phyloP scores from a whole-genome alignment of 2,888 invertebrate genomes.

The Drosophila cracens region DNA sequence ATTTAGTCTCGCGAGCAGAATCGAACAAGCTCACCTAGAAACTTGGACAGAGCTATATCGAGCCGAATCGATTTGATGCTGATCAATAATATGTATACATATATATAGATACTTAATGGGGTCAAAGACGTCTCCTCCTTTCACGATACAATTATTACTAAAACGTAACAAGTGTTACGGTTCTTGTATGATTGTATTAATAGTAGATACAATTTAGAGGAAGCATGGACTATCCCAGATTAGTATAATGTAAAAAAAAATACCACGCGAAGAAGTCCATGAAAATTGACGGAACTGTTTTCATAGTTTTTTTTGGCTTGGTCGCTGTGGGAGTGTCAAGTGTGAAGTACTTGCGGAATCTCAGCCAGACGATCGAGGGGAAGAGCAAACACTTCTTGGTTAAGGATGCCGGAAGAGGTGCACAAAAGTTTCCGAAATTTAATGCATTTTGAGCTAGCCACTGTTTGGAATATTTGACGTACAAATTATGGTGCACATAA shows the following conservation, averaged over 20 bases:
- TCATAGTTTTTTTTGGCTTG: neutral
- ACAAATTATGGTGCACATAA: neutral
- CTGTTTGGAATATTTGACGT: neutral
- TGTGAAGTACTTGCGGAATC: neutral
- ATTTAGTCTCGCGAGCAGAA: neutral
- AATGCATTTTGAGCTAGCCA: neutral
- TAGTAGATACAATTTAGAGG: neutral
- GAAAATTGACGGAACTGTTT: neutral
- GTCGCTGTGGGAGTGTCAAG: neutral
- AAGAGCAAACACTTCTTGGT: neutral
- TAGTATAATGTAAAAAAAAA: neutral
- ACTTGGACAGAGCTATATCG: neutral
- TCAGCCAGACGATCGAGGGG: neutral
- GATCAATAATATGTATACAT: neutral
- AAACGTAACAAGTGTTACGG: no score
- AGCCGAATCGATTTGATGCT: neutral
- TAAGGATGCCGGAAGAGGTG: neutral
- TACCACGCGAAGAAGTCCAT: neutral
- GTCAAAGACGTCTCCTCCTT: no score
- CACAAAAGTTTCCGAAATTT: neutral
- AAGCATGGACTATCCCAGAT: neutral
- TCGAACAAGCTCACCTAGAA: neutral
- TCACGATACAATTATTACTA: neutral
- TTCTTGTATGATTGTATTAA: neutral
- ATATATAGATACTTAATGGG: neutral